Conservation (phyloP, 1,140 invertebrate genomes). For the Lamellibrachia luymesi region DNA sequence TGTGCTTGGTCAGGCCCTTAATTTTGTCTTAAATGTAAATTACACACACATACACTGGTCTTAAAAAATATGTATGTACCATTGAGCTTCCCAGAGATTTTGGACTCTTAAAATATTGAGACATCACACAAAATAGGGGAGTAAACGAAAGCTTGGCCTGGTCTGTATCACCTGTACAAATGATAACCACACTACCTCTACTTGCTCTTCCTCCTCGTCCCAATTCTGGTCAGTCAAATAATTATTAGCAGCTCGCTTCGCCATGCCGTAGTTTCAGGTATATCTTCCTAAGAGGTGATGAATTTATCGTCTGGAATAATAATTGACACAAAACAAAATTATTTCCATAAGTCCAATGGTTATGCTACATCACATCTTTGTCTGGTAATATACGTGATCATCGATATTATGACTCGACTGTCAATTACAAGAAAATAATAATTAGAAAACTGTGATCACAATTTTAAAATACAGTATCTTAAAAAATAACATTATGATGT, state of each 20-base stretch:
- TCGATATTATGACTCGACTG: too few species aligned
- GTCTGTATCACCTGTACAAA: neutral
- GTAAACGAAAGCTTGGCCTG: neutral
- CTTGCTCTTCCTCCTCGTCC: slow-evolving; percentile 77
- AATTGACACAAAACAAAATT: neutral
- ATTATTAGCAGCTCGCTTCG: slow-evolving; percentile 74
- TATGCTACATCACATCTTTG: too few species aligned
- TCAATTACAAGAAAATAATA: too few species aligned
- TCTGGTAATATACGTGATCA: too few species aligned
- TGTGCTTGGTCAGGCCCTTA: too few species aligned
- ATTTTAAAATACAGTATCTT: too few species aligned
- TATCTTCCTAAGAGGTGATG: neutral
- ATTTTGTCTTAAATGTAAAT: too few species aligned
- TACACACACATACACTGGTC: too few species aligned
- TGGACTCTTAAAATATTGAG: neutral
- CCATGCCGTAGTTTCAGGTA: slow-evolving; percentile 60
- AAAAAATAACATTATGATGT: too few species aligned
- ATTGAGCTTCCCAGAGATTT: neutral
- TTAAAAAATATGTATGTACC: too few species aligned
- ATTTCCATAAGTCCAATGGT: neutral
- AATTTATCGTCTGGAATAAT: neutral
- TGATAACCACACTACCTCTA: slow-evolving; percentile 48
- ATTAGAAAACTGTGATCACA: too few species aligned
- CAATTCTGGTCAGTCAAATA: slow-evolving; percentile 89
- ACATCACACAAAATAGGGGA: neutral